phyloP scores from a whole-genome alignment of 2,797 vertebrate species.

The Mormyrops attenuatus region DNA sequence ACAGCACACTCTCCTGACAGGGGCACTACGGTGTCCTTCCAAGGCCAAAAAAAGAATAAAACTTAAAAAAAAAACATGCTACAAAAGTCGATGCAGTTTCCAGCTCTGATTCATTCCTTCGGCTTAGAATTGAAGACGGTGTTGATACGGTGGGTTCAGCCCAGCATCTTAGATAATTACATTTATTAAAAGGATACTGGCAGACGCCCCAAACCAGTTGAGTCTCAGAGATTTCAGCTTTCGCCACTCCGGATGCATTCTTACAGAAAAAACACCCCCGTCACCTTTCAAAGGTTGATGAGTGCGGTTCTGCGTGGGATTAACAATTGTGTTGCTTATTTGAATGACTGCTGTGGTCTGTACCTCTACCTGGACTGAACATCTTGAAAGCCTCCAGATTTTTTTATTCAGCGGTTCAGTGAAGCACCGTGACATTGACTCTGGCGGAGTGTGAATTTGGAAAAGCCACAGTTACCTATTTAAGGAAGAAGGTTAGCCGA shows the following conservation, averaged over 20 bases:
- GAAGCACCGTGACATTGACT: neutral
- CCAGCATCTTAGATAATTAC: neutral
- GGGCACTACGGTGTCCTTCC: neutral
- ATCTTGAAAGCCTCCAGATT: neutral
- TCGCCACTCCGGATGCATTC: neutral
- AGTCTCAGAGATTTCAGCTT: neutral
- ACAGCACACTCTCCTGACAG: neutral
- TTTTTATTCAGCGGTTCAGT: neutral
- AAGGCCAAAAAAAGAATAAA: neutral
- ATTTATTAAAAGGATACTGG: neutral
- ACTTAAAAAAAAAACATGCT: neutral
- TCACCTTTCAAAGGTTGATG: neutral
- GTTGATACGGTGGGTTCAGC: neutral
- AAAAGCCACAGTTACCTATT: neutral
- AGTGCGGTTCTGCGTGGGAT: neutral
- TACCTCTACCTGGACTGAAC: neutral
- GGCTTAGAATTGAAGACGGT: neutral
- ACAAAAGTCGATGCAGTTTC: neutral
- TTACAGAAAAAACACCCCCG: neutral
- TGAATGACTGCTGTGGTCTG: neutral
- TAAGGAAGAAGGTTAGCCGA: neutral
- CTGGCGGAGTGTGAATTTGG: neutral
- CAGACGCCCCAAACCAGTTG: too few relatives aligned
- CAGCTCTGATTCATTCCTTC: neutral
- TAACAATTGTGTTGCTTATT: neutral